Evolutionary conservation across 2,113 vertebrate species (phyloP), one percentile per base, ranked within the genome.

Genomic region (Spheniscus mendiculus): DNA sequence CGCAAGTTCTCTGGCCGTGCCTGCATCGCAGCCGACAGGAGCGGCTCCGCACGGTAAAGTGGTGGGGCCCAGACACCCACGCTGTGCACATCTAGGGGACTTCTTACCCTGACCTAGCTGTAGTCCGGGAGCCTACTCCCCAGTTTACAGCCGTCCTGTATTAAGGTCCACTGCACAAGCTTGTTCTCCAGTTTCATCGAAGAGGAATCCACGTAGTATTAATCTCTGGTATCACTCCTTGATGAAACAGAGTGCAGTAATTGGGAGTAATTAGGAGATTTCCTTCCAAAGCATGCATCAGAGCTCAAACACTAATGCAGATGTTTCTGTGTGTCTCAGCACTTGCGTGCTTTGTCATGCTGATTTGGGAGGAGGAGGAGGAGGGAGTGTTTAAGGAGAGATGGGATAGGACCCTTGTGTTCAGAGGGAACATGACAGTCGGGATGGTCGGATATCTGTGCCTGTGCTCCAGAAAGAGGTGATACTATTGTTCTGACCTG

Each of bases 371-470:
- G 71, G 69, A 88, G 80, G 34, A 69, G 29, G 49, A 76, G 22
- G 67, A 72, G 32, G 49, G n/a, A 87, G 5, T 6, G n/a, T 78
- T 74, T 55, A 66, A 58, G 62, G 20, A 85, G 52, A 34, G 44
- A 1, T 83, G 38, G 16, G n/a, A 30, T 45, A 32, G 32, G 53
- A 77, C 21, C 47, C 50, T 30, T 20, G 36, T 76, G 56, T 71
- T 79, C 23, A 10, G 36, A 61, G 13, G 16, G 79, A 40, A 30
- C 36, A 1, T 4, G 78, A 36, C 25, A 27, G 40, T 42, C 1
- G 1, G 52, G 23, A 4, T 40, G 14, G 26, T 26, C 3, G 0
- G 3, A 9, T 71, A 5, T 73, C 0, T 42, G 0, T 42, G 36
- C 52, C 52, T 61, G 42, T 87, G 52, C 61, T 81, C 32, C 30